phyloP scores from a whole-genome alignment of 2,797 vertebrate species.

The Halcyon smyrnensis region DNA sequence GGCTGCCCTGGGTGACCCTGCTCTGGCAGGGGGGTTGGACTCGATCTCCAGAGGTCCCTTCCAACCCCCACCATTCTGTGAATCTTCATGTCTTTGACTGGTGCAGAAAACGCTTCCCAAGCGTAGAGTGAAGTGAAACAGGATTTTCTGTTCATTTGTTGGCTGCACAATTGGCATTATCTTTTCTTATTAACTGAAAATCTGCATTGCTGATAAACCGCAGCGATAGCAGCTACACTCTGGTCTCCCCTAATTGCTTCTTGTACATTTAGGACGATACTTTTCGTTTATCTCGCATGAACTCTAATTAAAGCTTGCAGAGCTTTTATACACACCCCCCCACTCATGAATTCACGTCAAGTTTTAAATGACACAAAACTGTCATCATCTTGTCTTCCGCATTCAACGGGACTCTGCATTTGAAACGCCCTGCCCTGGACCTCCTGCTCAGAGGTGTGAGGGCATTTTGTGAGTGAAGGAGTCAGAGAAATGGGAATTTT shows the following conservation, averaged over 20 bases:
- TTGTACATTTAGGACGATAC: background rate
- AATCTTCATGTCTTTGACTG: background rate
- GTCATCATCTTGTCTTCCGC: background rate
- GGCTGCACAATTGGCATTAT: background rate
- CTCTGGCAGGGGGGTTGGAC: too few species aligned
- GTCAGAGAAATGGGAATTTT: accelerated
- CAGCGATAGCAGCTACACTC: background rate
- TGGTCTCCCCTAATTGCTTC: slow-evolving; percentile 31
- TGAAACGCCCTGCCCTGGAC: background rate
- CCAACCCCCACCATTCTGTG: too few species aligned
- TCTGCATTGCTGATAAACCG: slow-evolving; percentile 22
- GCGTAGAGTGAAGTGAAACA: background rate
- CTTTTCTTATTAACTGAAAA: slow-evolving; percentile 20
- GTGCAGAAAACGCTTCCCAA: accelerated
- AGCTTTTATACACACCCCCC: background rate
- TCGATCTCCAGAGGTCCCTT: too few species aligned
- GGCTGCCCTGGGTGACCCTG: too few species aligned
- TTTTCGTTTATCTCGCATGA: slow-evolving; percentile 19
- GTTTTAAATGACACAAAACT: background rate
- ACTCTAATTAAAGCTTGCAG: slow-evolving; percentile 29
- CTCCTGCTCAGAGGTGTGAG: background rate
- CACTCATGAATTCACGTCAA: background rate
- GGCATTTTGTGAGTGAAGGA: background rate
- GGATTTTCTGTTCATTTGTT: slow-evolving; percentile 12
- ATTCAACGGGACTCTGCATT: background rate